Conservation (phyloP, 2,888 invertebrate species). For the Auanema sp. region DNA sequence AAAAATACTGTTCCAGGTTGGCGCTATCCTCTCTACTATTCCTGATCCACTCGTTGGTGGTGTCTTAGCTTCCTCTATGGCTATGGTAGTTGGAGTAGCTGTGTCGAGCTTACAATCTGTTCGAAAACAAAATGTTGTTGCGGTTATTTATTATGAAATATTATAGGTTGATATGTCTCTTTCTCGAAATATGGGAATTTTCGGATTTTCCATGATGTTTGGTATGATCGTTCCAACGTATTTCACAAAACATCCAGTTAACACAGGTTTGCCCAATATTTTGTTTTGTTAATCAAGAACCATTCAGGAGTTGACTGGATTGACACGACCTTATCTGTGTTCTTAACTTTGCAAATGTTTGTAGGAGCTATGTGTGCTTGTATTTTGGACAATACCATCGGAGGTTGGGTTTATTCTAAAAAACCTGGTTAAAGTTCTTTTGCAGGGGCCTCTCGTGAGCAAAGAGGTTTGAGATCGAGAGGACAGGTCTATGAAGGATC, state of each 20-base stretch:
- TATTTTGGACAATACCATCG: constrained; percentile 59
- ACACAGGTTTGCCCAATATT: constrained; percentile 18
- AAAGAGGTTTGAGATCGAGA: constrained; percentile 54
- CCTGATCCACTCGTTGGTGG: constrained; percentile 68
- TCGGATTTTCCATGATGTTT: constrained; percentile 84
- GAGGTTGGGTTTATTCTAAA: constrained; percentile 30
- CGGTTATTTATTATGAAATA: not conserved
- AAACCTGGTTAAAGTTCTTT: not conserved
- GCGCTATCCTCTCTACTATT: constrained; percentile 67
- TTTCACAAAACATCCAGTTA: constrained; percentile 36
- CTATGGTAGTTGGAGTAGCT: constrained; percentile 65
- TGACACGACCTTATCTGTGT: constrained; percentile 44
- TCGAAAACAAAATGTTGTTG: not conserved
- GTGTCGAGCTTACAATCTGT: constrained; percentile 71
- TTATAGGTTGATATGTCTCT: constrained; percentile 78
- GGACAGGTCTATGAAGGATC: constrained; percentile 47
- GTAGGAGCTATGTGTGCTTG: constrained; percentile 62
- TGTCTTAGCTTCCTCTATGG: constrained; percentile 64
- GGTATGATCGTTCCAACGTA: constrained; percentile 71
- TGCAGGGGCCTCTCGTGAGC: constrained; percentile 49
- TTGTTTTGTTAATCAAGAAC: not conserved
- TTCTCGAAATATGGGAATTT: constrained; percentile 82
- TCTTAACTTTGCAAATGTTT: constrained; percentile 60
- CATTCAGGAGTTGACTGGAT: constrained; percentile 31
- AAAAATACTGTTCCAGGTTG: constrained; percentile 50